Conservation (phyloP, 2,888 invertebrate species). For the Tachina lurida region DNA sequence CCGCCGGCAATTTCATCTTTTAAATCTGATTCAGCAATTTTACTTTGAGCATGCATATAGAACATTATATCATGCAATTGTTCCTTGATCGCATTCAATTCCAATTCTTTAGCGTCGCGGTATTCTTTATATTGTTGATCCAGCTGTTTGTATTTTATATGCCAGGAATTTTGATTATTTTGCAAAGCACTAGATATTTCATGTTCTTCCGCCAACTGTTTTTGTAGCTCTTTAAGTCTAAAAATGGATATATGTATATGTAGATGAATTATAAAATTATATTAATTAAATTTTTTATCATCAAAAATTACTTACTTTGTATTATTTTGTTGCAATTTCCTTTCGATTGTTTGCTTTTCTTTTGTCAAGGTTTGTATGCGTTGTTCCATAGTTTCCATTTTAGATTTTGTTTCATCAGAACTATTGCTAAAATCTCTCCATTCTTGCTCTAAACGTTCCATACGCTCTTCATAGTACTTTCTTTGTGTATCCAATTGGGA, state of each 20-base stretch:
- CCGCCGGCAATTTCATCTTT: constrained; percentile 80
- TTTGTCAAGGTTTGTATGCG: constrained; percentile 84
- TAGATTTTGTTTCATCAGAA: constrained; percentile 83
- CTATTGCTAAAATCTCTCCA: constrained; percentile 85
- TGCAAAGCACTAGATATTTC: constrained; percentile 91
- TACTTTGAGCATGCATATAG: constrained; percentile 93
- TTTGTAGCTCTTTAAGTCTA: constrained; percentile 87
- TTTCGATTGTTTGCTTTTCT: constrained; percentile 88
- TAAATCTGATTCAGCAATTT: constrained; percentile 81
- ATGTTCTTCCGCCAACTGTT: constrained; percentile 92
- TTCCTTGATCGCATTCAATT: constrained; percentile 93
- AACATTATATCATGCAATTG: constrained; percentile 98
- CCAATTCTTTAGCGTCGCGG: constrained; percentile 86
- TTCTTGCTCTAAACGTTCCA: constrained; percentile 85
- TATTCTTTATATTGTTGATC: constrained; percentile 84
- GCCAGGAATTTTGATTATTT: constrained; percentile 90
- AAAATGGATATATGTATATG: constrained; percentile 26
- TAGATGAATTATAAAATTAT: background rate
- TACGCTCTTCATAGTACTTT: constrained; percentile 93
- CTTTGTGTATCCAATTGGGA: constrained; percentile 97
- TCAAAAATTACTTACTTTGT: constrained; percentile 83
- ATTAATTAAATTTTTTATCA: background rate
- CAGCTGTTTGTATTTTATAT: constrained; percentile 85
- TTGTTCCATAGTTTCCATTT: constrained; percentile 83
- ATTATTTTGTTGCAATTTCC: constrained; percentile 86